phyloP scores from a whole-genome alignment of 2,888 invertebrate genomes.

The Lissonota sp. region DNA sequence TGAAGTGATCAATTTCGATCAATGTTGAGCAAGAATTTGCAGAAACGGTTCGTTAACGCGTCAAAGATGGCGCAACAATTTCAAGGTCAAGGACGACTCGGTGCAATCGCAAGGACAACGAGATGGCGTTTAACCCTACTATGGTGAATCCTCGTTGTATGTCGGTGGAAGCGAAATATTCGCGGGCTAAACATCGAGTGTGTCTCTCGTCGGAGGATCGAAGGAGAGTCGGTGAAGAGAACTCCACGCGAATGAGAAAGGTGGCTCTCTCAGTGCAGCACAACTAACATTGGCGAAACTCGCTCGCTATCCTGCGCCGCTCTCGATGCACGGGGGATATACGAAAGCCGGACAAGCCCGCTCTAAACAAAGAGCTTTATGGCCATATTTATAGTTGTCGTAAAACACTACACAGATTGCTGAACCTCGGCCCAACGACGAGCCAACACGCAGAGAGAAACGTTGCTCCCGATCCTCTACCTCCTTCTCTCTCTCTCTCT shows the following conservation, averaged over 20 bases:
- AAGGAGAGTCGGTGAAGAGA: neutral
- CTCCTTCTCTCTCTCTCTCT: conserved; percentile 59
- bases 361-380: conserved; percentile 82
- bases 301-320: conserved; percentile 37
- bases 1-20: no score
- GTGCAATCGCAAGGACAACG: neutral
- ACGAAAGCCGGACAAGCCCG: conserved; percentile 80
- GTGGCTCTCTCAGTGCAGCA: neutral
- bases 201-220: neutral
- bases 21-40: no score
- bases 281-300: conserved; percentile 42
- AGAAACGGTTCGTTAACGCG: no score
- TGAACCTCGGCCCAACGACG: conserved; percentile 77
- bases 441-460: conserved; percentile 63
- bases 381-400: conserved; percentile 83
- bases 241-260: no score
- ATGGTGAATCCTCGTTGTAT: neutral
- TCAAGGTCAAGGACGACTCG: neutral
- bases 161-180: neutral
- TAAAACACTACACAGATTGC: conserved; percentile 83
- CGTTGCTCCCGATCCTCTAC: conserved; percentile 58
- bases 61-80: neutral
- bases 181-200: conserved; percentile 8
- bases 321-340: conserved; percentile 65
- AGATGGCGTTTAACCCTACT: neutral